Conservation (phyloP, 1,140 invertebrate genomes). For the Metaphire vulgaris region DNA sequence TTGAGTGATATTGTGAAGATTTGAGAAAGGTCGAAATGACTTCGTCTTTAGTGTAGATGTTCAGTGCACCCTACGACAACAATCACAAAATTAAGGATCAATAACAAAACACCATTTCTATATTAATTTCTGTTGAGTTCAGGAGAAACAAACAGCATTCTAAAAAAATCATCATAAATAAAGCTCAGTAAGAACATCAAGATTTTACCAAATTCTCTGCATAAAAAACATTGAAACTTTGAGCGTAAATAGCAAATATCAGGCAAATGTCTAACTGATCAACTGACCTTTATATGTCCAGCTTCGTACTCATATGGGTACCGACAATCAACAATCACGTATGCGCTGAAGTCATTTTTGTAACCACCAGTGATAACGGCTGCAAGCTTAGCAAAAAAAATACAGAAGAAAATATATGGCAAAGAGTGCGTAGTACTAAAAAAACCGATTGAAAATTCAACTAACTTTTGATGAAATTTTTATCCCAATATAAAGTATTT, state of each 20-base stretch:
- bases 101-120: background rate
- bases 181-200: too few species aligned
- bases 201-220: too few species aligned
- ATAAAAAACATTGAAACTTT: too few species aligned
- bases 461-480: too few species aligned
- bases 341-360: conserved; percentile 41
- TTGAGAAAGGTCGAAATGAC: conserved; percentile 3
- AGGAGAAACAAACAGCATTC: too few species aligned
- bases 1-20: background rate
- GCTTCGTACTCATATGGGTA: conserved; percentile 95
- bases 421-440: too few species aligned
- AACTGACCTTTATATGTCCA: conserved; percentile 71
- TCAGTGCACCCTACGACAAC: conserved; percentile 2
- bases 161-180: too few species aligned
- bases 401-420: background rate
- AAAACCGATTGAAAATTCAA: too few species aligned
- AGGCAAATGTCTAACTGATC: too few species aligned
- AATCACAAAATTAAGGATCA: background rate
- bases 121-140: too few species aligned
- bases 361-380: conserved; percentile 38
- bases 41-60: conserved; percentile 4
- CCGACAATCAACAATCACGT: conserved; percentile 57
- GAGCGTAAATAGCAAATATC: too few species aligned
- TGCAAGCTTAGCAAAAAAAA: conserved; percentile 35
- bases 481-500: too few species aligned